These are phyloP conservation scores for Chaetorhynchus papuensis DNA, from an alignment of 2,113 vertebrate genomes.

Conservation along the genomic window DNA sequence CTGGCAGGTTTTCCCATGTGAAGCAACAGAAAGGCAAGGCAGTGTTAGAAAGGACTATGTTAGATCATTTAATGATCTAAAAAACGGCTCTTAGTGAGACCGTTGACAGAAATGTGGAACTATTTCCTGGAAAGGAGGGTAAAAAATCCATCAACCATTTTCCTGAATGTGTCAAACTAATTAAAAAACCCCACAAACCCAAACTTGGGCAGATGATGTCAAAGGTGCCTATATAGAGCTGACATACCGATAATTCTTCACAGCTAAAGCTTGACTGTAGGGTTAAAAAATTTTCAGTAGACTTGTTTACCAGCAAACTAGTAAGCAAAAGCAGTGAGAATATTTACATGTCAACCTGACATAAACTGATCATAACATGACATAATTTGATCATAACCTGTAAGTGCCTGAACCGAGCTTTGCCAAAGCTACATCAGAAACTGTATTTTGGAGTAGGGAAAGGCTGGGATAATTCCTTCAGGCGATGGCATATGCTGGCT, in stretches of 20 bases:
- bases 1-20: background rate
- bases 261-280: background rate
- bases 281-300: background rate
- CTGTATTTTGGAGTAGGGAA: background rate
- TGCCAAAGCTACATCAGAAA: background rate
- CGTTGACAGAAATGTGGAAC: background rate
- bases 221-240: background rate
- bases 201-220: background rate
- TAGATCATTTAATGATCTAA: background rate
- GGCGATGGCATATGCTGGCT: background rate
- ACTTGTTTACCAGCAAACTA: background rate
- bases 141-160: background rate
- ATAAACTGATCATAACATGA: background rate
- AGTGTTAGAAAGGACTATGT: background rate
- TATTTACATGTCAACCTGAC: background rate
- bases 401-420: background rate
- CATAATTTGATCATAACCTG: background rate
- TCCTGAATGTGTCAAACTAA: background rate
- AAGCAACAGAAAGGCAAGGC: background rate
- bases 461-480: background rate
- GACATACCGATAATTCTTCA: background rate
- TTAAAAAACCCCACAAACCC: background rate
- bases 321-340: background rate
- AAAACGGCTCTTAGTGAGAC: background rate
- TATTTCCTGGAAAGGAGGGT: background rate